Conservation (phyloP, 2,113 vertebrate species). For the Anarhynchus alexandrinus region DNA sequence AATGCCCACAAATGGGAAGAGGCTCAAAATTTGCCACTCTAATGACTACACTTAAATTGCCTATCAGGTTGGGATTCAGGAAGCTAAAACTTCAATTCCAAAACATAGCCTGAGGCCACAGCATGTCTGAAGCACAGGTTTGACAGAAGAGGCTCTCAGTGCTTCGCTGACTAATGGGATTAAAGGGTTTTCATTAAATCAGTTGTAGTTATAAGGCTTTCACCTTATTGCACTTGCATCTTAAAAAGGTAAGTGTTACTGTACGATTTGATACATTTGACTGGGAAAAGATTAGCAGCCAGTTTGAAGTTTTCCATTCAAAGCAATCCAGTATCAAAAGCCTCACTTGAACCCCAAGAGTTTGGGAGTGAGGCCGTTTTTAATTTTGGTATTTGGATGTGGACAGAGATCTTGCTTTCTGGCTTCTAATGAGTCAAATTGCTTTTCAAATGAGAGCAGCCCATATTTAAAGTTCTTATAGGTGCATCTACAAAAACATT, state of each 20-base stretch:
- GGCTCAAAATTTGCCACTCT: not conserved
- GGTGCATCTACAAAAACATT: not conserved
- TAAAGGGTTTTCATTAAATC: constrained; percentile 56
- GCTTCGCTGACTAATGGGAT: constrained; percentile 38
- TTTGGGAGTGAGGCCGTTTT: not conserved
- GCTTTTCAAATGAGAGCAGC: not conserved
- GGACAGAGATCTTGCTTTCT: not conserved
- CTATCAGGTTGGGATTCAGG: constrained; percentile 23
- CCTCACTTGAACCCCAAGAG: not conserved
- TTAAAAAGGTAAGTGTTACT: constrained; percentile 24
- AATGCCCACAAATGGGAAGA: not conserved
- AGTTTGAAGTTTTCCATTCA: constrained; percentile 47
- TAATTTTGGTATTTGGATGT: not conserved
- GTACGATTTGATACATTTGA: not conserved
- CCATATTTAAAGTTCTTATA: not conserved
- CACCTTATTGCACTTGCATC: constrained; percentile 42
- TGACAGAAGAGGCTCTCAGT: constrained; percentile 46
- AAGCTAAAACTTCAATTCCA: constrained; percentile 54
- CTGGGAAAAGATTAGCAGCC: not conserved
- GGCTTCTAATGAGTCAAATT: not conserved
- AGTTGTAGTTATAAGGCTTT: constrained; percentile 44
- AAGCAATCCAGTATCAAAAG: constrained; percentile 27
- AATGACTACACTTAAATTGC: constrained; percentile 34
- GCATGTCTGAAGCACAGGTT: constrained; percentile 27
- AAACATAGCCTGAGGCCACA: constrained; percentile 47